Evolutionary conservation across 2,888 invertebrate species (phyloP), one percentile per base, ranked within the genome.

Genomic region (Strigamia maritima): DNA sequence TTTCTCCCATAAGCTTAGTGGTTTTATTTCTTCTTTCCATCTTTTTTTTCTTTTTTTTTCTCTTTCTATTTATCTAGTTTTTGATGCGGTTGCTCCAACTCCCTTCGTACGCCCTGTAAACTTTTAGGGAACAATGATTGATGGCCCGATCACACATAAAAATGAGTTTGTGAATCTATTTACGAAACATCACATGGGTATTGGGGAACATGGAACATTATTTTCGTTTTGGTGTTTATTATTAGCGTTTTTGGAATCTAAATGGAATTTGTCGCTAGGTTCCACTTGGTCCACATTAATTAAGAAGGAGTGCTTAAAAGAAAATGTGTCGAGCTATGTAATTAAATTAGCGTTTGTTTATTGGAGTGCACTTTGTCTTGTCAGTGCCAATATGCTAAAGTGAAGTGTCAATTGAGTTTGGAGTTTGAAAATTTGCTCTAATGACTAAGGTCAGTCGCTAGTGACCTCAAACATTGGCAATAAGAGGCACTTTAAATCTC

Each of bases 1-100:
- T 54, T 54, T 54, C 54, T 54, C 54, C 54, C 54, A 54, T 54
- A 54, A 54, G 54, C 54, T 54, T 54, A 54, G 54, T 54, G 54
- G 54, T n/a, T 54, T 54, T 54, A n/a, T 44, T n/a, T 2, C 4
- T 14, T 44, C 14, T 40, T 40, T 54, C 19, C 19, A 7, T n/a
- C n/a, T 19, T 54, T 19, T 19, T 54, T 54, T 22, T 54, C 0
- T n/a, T 22, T 2, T 54, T 54, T 54, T 19, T 54, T 8, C 22
- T 54, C 19, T 4, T 19, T n/a, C 44, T n/a, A 44, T n/a, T n/a
- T 54, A 16, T 54, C 19, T 54, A 19, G 19, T n/a, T 19, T 54
- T 54, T 54, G 54, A 54, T 54, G 54, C 19, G 54, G 54, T 54
- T 54, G 54, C 54, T 19, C 54, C 19, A 54, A n/a, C 54, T 54